These are phyloP conservation scores for Melanophora roralis DNA, from an alignment of 2,888 invertebrate genomes.

Conservation along the genomic window DNA sequence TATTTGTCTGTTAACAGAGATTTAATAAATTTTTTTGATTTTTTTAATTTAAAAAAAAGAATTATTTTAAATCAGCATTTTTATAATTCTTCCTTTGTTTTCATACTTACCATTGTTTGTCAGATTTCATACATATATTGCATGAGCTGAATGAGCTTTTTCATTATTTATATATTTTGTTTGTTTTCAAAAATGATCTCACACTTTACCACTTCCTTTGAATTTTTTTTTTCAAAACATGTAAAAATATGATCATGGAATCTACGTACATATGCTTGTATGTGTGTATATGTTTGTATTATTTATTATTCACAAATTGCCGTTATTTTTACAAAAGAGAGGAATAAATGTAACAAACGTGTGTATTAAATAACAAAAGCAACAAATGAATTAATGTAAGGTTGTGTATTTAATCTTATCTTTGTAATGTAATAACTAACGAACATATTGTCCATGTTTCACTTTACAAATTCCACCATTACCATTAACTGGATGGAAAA, in stretches of 20 bases:
- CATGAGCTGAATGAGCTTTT: not conserved
- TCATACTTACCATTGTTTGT: not conserved
- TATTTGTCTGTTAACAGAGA: too few species aligned
- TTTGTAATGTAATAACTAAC: not conserved
- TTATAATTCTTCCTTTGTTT: not conserved
- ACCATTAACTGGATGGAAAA: not conserved
- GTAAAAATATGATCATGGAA: not conserved
- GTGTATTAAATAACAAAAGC: not conserved
- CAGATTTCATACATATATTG: not conserved
- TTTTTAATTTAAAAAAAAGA: too few species aligned
- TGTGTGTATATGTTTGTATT: not conserved
- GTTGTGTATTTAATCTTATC: not conserved
- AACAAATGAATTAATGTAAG: not conserved
- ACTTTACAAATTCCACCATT: not conserved
- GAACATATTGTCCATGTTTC: not conserved
- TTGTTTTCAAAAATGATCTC: slow-evolving; percentile 4
- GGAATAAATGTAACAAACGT: not conserved
- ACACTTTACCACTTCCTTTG: slow-evolving; percentile 14
- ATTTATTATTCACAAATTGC: too few species aligned
- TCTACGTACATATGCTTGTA: slow-evolving; percentile 18
- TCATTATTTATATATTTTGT: not conserved
- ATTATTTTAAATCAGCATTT: too few species aligned
- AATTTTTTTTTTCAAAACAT: not conserved
- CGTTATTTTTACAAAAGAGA: slow-evolving; percentile 44
- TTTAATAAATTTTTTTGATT: too few species aligned